phyloP scores from a whole-genome alignment of 2,888 invertebrate species.

The Rapana venosa region DNA sequence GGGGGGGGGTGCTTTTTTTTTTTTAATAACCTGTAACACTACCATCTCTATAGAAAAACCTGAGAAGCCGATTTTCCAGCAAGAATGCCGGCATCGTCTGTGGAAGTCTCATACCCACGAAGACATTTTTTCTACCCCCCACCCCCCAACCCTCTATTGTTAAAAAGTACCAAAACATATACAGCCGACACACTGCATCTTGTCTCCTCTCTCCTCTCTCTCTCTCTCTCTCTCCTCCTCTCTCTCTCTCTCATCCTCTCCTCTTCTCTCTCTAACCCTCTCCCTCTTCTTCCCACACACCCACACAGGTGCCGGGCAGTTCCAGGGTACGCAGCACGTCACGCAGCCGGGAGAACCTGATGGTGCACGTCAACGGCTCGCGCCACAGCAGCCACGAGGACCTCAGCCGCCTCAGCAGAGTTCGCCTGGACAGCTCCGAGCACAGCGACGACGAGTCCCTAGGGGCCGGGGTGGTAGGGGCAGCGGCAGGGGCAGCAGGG shows the following conservation, averaged over 20 bases:
- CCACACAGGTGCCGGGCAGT: constrained; percentile 44
- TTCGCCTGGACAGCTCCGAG: constrained; percentile 38
- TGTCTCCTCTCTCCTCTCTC: too few relatives aligned
- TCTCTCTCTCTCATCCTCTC: neutral
- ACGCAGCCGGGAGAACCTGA: constrained; percentile 48
- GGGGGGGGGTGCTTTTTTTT: too few relatives aligned
- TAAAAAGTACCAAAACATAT: too few relatives aligned
- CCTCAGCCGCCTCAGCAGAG: constrained; percentile 34
- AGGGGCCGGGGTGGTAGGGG: neutral
- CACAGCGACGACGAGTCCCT: constrained; percentile 43
- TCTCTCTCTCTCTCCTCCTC: too few relatives aligned
- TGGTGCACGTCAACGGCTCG: constrained; percentile 38
- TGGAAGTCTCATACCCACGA: too few relatives aligned
- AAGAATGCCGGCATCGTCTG: too few relatives aligned
- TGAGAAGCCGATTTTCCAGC: too few relatives aligned
- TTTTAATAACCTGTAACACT: too few relatives aligned
- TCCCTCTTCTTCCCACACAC: neutral
- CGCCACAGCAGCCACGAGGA: constrained; percentile 42
- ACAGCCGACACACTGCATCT: too few relatives aligned
- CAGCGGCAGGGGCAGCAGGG: neutral
- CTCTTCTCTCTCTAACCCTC: neutral
- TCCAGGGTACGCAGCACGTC: constrained; percentile 35
- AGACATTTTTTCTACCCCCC: too few relatives aligned
- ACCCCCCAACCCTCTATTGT: too few relatives aligned
- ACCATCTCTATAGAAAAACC: too few relatives aligned